A percentile compares a stretch with the other conserved stretches of the same genome.
These are phyloP conservation scores for Gymnocephalus cernua DNA, from an alignment of 2,113 vertebrate species.

Conservation along the genomic window DNA sequence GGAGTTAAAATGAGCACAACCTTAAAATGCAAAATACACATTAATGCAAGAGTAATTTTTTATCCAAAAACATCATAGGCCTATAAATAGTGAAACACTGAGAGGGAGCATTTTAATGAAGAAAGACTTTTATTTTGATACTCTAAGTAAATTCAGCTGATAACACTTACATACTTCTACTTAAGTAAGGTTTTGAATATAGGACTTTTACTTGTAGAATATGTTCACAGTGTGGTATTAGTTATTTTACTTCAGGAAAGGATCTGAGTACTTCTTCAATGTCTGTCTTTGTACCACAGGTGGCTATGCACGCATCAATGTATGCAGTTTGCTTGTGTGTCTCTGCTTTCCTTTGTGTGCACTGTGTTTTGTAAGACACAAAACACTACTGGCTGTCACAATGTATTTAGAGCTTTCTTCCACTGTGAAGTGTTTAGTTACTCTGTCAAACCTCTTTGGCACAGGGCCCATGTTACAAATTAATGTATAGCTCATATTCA, in stretches of 20 bases:
- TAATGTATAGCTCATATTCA: slow-evolving; percentile 63
- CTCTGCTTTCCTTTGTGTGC: slow-evolving; percentile 41
- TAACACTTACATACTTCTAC: background rate
- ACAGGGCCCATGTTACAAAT: slow-evolving; percentile 55
- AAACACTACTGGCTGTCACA: slow-evolving; percentile 74
- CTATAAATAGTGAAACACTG: background rate
- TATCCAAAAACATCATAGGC: no score
- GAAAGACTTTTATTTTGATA: background rate
- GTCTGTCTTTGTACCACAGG: slow-evolving; percentile 35
- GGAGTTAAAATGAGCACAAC: no score
- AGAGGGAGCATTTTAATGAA: background rate
- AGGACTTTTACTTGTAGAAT: background rate
- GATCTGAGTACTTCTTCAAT: background rate
- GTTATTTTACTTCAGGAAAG: background rate
- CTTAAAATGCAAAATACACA: no score
- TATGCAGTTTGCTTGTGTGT: slow-evolving; percentile 6
- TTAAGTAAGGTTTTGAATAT: no score
- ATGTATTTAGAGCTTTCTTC: slow-evolving; percentile 70
- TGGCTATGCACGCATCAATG: slow-evolving; percentile 37
- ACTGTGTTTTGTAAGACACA: slow-evolving; percentile 52
- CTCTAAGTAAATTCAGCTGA: no score
- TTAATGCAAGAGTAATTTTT: no score
- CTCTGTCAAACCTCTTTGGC: slow-evolving; percentile 73
- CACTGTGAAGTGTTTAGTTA: slow-evolving; percentile 74
- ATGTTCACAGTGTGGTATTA: no score